Base-by-base conservation (phyloP, 2,113 vertebrate genomes). In the Syngnathus typhle region DNA sequence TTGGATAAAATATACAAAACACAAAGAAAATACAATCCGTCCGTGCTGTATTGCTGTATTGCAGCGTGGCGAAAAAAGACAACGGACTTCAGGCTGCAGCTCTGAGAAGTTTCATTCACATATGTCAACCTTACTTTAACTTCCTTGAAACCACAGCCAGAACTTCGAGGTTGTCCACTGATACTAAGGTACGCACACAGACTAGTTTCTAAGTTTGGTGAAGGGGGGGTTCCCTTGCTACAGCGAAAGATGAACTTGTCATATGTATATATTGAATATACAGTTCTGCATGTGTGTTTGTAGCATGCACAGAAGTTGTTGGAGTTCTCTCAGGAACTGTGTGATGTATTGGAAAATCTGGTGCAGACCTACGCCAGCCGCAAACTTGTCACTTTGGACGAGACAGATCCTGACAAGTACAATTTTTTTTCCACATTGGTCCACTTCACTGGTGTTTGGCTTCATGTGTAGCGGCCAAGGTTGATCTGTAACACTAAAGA, bases 271-370 rank as follows among this genome's bases (percentile, higher is more conserved):
- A 32, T 37, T 58, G 5, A 16, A 58, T 36, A 58, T 16, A 36
- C 12, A 16, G 15, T 58, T 36, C 21, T 70, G 18, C 67, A 32
- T 77, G 43, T 76, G 51, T 79, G 60, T 60, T 46, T 60, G 64
- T 9, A 47, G 66, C 62, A 62, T 21, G 7, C 4, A 3, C 2
- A 39, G 46, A 83, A 94, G 93, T 85, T 93, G 80, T 69, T 93
- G 65, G 85, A 91, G 52, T 88, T 95, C 74, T 94, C 93, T 36
- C 91, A 96, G 75, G 89, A 92, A 85, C 84, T 95, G 80, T 90
- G 89, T 65, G 85, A 87, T n/a, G 87, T 77, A 39, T 84, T 94
- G 68, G 92, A 93, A 65, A 90, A 93, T 72, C 85, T 95, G 82
- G 70, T 93, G 32, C 68, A 93, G 79, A 89, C 83, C 77, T 93